Conservation (phyloP, 37 sponge, comb jelly and placozoan genomes). For the Eunapius fragilis region DNA sequence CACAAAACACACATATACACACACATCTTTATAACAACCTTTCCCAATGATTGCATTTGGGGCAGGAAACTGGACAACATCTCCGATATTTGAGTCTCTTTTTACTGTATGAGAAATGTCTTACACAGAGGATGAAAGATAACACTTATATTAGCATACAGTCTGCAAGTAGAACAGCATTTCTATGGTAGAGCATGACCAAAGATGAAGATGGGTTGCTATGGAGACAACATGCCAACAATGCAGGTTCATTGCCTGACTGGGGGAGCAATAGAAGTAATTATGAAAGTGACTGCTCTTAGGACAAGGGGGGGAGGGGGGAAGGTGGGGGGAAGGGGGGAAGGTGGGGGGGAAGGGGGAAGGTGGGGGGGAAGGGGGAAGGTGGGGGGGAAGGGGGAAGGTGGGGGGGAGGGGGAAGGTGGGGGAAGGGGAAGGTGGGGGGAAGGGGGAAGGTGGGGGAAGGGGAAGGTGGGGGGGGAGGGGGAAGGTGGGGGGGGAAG, state of each 20-base stretch:
- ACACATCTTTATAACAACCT: slow-evolving; percentile 13
- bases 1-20: not conserved
- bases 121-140: not conserved
- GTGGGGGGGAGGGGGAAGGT: too few relatives aligned
- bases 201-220: not conserved
- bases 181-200: slow-evolving; percentile 26
- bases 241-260: slow-evolving; percentile 10
- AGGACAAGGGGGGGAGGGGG: too few relatives aligned
- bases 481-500: too few relatives aligned
- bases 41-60: slow-evolving; percentile 41
- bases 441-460: too few relatives aligned
- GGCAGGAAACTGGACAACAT: slow-evolving; percentile 26
- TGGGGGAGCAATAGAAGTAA: not conserved
- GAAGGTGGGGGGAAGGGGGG: too few relatives aligned
- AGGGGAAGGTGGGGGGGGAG: too few relatives aligned
- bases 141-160: not conserved
- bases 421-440: too few relatives aligned
- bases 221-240: not conserved
- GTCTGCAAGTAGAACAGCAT: slow-evolving; percentile 22
- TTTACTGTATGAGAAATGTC: not conserved
- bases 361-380: too few relatives aligned
- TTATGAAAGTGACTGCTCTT: too few relatives aligned
- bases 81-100: not conserved
- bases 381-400: too few relatives aligned
- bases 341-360: too few relatives aligned